Base-by-base conservation (phyloP, 1,140 invertebrate species). In the Drosophila pallidifrons region DNA sequence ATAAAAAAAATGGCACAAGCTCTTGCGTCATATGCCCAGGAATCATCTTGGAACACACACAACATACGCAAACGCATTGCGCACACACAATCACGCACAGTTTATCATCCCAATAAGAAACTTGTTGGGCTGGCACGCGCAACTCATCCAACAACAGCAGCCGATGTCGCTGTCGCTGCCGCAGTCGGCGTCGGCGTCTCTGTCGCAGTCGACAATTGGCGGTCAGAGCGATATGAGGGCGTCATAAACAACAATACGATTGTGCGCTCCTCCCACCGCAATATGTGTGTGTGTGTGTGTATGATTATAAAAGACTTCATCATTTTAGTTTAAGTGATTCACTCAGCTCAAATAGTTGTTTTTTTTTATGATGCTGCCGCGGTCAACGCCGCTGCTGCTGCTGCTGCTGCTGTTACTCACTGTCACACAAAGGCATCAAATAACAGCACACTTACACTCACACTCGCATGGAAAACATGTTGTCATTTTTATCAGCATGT, bases 61-160 rank as follows among this genome's bases (percentile, higher is more conserved):
- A 65, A 63, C 25, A 61, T 13, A 57, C 54, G 20, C 54, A 49
- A 55, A 25, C 20, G 20, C 20, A 25, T 4, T 25, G 20, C 20
- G 20, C 58, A 16, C 32, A 49, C 35, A 57, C 54, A 66, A 13
- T 46, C 28, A 46, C 41, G 46, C 16, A 38, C 59, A 61, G 30
- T 30, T 61, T 38, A 69, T 61, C 71, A 74, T 69, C 71, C 67
- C 82, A 87, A 87, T 88, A 83, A 80, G 85, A 88, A 89, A 87
- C 83, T 87, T 87, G 83, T 87, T 87, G 83, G 83, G 63, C 49
- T 69, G 71, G 49, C 66, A 75, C 72, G 72, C 72, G 67, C 58
- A 58, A 57, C 13, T 68, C 71, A 74, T 55, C 54, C 57, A 75
- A 32, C 32, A 68, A 49, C 51, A 73, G 47, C 47, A 63, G 38